Evolutionary conservation across 2,113 vertebrate genomes (phyloP), one percentile per base, ranked within the genome.

Genomic region (Petrocephalus microphthalmus): DNA sequence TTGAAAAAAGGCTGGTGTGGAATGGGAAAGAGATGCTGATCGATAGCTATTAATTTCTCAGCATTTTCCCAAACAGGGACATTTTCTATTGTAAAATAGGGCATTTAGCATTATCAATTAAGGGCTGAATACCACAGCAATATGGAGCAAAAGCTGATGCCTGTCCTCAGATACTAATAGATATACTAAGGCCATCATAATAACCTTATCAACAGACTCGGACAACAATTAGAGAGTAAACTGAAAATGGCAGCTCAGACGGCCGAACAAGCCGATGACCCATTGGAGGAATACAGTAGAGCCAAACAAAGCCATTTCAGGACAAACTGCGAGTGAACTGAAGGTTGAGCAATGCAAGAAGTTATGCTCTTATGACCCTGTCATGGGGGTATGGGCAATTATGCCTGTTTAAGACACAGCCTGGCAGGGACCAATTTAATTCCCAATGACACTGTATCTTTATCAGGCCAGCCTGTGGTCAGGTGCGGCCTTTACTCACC

Each of bases 81-180:
- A 94, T 93, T 94, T 95, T 94, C 95, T 94, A 94, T 94, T 92
- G 91, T 88, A 89, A 51, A 89, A 93, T 93, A 93, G 91, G 94
- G 93, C 94, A 94, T 95, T 95, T 95, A 95, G 93, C 93, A 93
- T 89, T 91, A 89, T 91, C 92, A 95, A 95, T 95, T 95, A 95
- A 94, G 86, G 82, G 74, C 87, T 86, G 82, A 94, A 91, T 90
- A 91, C 89, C 90, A 90, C 92, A 92, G 93, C 93, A 94, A 90
- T 91, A 90, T 91, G 90, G 90, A 84, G 93, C 91, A 92, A 91
- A 94, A 89, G 90, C 91, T 88, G 88, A 90, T 90, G 92, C 91
- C 91, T 90, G 91, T 89, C 91, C 91, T 52, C 54, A 92, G 89
- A 90, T 86, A 85, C 92, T 92, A 93, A 94, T 94, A 93, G 93